A percentile compares a stretch with the other conserved stretches of the same genome.
phyloP scores from a whole-genome alignment of 2,113 vertebrate species.

The Prietella phreatophila region DNA sequence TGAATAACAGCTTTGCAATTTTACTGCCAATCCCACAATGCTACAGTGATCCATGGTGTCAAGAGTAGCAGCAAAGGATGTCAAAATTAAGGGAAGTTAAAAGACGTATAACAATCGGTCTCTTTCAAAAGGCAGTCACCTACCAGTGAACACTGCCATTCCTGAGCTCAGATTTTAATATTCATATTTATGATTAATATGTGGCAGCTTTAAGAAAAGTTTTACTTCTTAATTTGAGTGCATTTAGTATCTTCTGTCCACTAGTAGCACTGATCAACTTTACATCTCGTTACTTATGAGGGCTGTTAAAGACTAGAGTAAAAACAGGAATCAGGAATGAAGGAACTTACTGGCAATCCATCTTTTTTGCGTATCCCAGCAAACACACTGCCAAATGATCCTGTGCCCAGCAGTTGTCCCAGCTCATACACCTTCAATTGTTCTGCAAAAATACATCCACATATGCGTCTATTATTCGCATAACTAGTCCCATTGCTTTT shows the following conservation, averaged over 20 bases:
- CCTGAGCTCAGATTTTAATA: not conserved
- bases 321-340: too few relatives aligned
- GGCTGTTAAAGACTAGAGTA: not conserved
- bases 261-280: not conserved
- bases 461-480: not conserved
- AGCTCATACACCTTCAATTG: constrained; percentile 52
- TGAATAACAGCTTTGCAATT: constrained; percentile 15
- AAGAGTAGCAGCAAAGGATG: constrained; percentile 12
- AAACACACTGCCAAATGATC: constrained; percentile 64
- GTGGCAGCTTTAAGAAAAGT: not conserved
- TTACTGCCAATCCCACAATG: not conserved
- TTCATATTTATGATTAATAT: not conserved
- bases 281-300: not conserved
- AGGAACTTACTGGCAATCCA: constrained; percentile 58
- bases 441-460: constrained; percentile 23
- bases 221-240: not conserved
- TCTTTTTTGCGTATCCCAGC: constrained; percentile 57
- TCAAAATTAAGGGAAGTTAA: not conserved
- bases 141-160: not conserved
- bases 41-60: not conserved
- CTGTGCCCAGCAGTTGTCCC: constrained; percentile 58
- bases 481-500: not conserved
- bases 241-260: not conserved
- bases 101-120: not conserved
- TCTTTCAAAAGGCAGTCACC: too few relatives aligned